phyloP scores from a whole-genome alignment of 1,140 invertebrate species.

The Catajapyx aquilonaris region DNA sequence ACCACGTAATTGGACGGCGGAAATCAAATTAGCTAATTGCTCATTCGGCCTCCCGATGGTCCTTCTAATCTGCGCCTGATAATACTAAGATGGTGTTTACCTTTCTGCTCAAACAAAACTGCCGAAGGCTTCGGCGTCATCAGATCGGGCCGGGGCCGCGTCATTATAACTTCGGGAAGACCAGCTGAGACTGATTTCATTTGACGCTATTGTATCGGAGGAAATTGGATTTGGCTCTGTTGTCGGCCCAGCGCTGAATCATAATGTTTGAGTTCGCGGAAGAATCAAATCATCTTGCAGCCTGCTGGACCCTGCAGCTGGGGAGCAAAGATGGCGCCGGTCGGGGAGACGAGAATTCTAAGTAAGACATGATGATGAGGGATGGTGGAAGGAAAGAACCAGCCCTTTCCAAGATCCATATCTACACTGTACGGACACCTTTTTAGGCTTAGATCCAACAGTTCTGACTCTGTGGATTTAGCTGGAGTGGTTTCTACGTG shows the following conservation, averaged over 20 bases:
- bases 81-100: conserved; percentile 16
- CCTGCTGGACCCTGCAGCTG: too few relatives aligned
- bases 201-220: conserved; percentile 10
- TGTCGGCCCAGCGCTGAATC: conserved; percentile 1
- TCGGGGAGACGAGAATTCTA: too few relatives aligned
- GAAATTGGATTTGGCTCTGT: conserved; percentile 9
- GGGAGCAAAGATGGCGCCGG: too few relatives aligned
- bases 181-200: conserved; percentile 9
- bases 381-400: too few relatives aligned
- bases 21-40: conserved; percentile 17
- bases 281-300: conserved; percentile 1
- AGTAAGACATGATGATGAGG: too few relatives aligned
- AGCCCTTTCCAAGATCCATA: too few relatives aligned
- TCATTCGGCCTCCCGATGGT: conserved; percentile 14
- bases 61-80: conserved; percentile 15
- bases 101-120: conserved; percentile 10
- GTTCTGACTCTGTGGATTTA: too few relatives aligned
- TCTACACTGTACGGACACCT: too few relatives aligned
- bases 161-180: neutral
- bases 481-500: too few relatives aligned
- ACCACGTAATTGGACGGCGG: conserved; percentile 15
- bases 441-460: too few relatives aligned
- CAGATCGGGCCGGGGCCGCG: neutral
- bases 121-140: conserved; percentile 2
- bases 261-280: conserved; percentile 6